Evolutionary conservation across 2,888 invertebrate species (phyloP).

Genomic region (Phortica magna): DNA sequence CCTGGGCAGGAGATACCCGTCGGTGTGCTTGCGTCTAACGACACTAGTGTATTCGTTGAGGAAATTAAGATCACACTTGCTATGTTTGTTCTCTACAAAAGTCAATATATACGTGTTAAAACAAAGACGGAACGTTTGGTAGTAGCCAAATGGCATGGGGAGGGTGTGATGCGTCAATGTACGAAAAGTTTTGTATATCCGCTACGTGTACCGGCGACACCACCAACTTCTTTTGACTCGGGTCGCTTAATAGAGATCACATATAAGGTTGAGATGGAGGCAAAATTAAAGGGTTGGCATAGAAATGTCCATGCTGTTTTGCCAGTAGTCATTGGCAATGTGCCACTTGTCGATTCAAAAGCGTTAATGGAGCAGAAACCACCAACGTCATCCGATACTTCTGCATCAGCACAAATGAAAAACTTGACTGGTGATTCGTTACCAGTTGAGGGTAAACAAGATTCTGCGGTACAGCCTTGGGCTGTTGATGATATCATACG

Average conservation of each 20-base stretch:
- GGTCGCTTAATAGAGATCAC: conserved; percentile 73
- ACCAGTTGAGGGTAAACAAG: too few relatives aligned
- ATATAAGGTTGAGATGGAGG: conserved; percentile 71
- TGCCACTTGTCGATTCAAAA: conserved; percentile 61
- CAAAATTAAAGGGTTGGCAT: conserved; percentile 66
- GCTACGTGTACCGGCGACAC: conserved; percentile 71
- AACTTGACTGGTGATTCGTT: too few relatives aligned
- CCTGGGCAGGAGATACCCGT: conserved; percentile 72
- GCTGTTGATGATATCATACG: conserved; percentile 54
- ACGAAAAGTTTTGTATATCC: conserved; percentile 64
- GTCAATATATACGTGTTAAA: too few relatives aligned
- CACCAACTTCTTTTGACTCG: conserved; percentile 70
- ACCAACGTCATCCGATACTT: not conserved
- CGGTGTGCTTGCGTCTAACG: conserved; percentile 80
- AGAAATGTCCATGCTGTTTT: conserved; percentile 58
- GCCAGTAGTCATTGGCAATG: conserved; percentile 75
- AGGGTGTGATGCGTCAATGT: conserved; percentile 54
- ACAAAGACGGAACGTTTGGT: conserved; percentile 62
- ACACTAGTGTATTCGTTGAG: conserved; percentile 79
- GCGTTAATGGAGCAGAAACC: conserved; percentile 43
- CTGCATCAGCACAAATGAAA: too few relatives aligned
- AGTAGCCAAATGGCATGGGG: conserved; percentile 60
- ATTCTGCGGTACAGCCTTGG: too few relatives aligned
- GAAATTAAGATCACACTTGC: conserved; percentile 61
- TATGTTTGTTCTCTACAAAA: conserved; percentile 66